Evolutionary conservation across 2,888 invertebrate genomes (phyloP), one percentile per base, ranked within the genome.

Genomic region (Agapostemon virescens): DNA sequence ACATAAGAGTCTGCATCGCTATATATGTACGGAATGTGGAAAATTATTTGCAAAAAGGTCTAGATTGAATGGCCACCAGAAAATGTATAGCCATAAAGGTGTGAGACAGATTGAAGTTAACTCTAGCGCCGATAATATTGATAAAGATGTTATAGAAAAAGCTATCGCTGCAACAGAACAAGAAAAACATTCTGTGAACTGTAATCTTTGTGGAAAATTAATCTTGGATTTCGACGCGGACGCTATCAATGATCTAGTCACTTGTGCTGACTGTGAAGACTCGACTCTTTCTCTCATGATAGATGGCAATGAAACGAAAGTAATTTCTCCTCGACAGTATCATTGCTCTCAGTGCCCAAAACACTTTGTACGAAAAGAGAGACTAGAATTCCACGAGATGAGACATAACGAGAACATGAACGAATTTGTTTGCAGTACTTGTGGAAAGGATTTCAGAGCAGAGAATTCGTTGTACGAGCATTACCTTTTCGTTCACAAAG

Each of bases 401-500:
- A 81, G 89, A 20, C 89, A 89, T 30, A 84, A 85, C 11, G 89
- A 88, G 42, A 85, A 89, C 64, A 86, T 87, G 83, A 78, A 87
- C 20, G 85, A 89, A 75, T 87, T 86, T 23, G 38, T 85, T 61
- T 89, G 89, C 61, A 83, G 84, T 55, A 85, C 84, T 15, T 89
- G 89, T n/a, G 84, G 86, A 0, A 85, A 88, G 40, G 86, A 88
- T 13, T 88, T 89, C 42, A 82, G 84, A 9, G 85, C 87, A 1
- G 89, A 89, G 40, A 85, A 89, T 52, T 84, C 88, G 1, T 75
- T 89, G 17, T 89, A 87, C 23, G 88, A 89, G 36, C 89, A 89
- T 75, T 89, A 89, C 58, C 69, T 89, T 7, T 88, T 89, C n/a
- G 87, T 88, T 66, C 88, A 89, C 67, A 89, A 87, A 69, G 88